Conservation (phyloP, 2,888 invertebrate genomes). For the Dermolepida albohirtum region DNA sequence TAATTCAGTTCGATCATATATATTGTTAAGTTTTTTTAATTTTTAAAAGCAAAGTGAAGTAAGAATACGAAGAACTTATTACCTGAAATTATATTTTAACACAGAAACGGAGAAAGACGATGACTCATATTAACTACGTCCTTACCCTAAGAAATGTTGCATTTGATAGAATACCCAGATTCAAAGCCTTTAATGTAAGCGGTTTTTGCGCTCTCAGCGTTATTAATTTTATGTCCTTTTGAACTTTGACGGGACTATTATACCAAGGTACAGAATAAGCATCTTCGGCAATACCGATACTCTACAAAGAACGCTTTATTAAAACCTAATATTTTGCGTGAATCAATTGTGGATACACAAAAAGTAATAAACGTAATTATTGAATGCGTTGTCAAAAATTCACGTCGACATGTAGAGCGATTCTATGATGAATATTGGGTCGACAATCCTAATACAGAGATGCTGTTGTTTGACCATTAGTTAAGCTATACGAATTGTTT, state of each 20-base stretch:
- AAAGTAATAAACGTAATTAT: too few species aligned
- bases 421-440: too few species aligned
- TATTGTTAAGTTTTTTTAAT: constrained; percentile 20
- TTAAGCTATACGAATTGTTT: too few species aligned
- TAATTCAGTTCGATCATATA: too few species aligned
- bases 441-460: too few species aligned
- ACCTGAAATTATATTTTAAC: constrained; percentile 33
- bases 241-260: constrained; percentile 41
- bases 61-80: constrained; percentile 44
- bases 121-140: not conserved
- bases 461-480: too few species aligned
- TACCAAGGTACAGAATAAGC: constrained; percentile 48
- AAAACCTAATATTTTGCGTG: too few species aligned
- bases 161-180: constrained; percentile 46
- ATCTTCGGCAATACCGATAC: constrained; percentile 45
- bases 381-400: too few species aligned
- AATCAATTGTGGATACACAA: too few species aligned
- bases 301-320: constrained; percentile 42
- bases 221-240: constrained; percentile 47
- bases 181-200: constrained; percentile 46
- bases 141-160: constrained; percentile 46
- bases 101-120: not conserved
- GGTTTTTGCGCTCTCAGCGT: constrained; percentile 48
- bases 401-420: too few species aligned
- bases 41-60: constrained; percentile 43